These are phyloP conservation scores for Boleophthalmus pectinirostris DNA, from an alignment of 2,113 vertebrate species.

Conservation along the genomic window DNA sequence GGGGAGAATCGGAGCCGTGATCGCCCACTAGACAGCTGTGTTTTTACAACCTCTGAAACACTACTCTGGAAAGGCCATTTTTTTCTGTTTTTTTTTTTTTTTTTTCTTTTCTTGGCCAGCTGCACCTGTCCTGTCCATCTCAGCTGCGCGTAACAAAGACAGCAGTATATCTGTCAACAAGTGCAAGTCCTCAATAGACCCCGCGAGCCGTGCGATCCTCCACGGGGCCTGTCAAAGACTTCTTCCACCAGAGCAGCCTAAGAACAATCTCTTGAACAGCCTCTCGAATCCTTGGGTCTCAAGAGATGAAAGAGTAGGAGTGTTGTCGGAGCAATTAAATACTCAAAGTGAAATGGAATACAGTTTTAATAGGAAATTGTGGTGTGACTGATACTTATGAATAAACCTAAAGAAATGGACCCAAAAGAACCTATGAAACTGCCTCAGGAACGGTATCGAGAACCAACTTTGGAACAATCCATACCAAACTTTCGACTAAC, in stretches of 20 bases:
- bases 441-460: background rate
- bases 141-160: slow-evolving; percentile 69
- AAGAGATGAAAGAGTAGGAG: background rate
- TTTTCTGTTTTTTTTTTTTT: slow-evolving; percentile 37
- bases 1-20: slow-evolving; percentile 56
- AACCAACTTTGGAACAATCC: background rate
- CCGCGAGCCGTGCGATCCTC: slow-evolving; percentile 61
- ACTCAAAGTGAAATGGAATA: too few species aligned
- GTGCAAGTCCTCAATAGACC: slow-evolving; percentile 74
- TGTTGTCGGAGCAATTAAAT: too few species aligned
- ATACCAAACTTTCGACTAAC: too few species aligned
- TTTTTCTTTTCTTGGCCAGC: slow-evolving; percentile 46
- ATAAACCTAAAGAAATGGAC: background rate
- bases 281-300: background rate
- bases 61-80: slow-evolving; percentile 60
- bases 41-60: slow-evolving; percentile 79
- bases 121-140: slow-evolving; percentile 77
- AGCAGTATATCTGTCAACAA: slow-evolving; percentile 75
- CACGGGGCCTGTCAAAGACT: slow-evolving; percentile 51
- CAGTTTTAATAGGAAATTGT: background rate
- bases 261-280: background rate
- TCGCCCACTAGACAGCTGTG: slow-evolving; percentile 73
- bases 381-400: background rate
- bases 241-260: background rate
- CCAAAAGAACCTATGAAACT: background rate